phyloP scores from a whole-genome alignment of 2,113 vertebrate species.

The Microtus ochrogaster region DNA sequence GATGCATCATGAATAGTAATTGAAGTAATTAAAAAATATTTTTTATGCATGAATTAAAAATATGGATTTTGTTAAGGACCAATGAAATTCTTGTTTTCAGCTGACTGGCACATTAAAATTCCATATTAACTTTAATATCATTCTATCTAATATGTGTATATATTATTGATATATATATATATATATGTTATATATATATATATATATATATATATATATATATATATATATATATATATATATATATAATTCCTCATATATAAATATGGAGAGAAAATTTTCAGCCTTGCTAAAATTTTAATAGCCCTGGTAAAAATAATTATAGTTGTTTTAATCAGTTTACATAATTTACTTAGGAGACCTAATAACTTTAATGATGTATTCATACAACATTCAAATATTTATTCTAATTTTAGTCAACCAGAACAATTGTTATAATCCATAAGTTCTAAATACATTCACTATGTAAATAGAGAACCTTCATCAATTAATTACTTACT shows the following conservation, averaged over 20 bases:
- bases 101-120: not conserved
- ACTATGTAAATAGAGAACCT: constrained; percentile 57
- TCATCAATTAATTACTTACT: constrained; percentile 72
- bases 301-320: constrained; percentile 51
- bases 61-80: not conserved
- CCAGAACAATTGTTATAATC: constrained; percentile 61
- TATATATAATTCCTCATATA: not conserved
- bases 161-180: not conserved
- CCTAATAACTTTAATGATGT: constrained; percentile 48
- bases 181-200: not conserved
- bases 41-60: not conserved
- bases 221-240: not conserved
- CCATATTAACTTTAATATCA: not conserved
- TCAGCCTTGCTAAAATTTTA: constrained; percentile 34
- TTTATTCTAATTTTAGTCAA: constrained; percentile 53
- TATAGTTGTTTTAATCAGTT: constrained; percentile 65
- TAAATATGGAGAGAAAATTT: not conserved
- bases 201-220: not conserved
- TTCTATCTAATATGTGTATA: not conserved
- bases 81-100: constrained; percentile 24
- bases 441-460: constrained; percentile 67
- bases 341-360: constrained; percentile 61
- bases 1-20: not conserved
- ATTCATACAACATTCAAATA: constrained; percentile 63
- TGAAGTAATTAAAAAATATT: not conserved